phyloP scores from a whole-genome alignment of 2,797 vertebrate species.

The Xenops minutus region DNA sequence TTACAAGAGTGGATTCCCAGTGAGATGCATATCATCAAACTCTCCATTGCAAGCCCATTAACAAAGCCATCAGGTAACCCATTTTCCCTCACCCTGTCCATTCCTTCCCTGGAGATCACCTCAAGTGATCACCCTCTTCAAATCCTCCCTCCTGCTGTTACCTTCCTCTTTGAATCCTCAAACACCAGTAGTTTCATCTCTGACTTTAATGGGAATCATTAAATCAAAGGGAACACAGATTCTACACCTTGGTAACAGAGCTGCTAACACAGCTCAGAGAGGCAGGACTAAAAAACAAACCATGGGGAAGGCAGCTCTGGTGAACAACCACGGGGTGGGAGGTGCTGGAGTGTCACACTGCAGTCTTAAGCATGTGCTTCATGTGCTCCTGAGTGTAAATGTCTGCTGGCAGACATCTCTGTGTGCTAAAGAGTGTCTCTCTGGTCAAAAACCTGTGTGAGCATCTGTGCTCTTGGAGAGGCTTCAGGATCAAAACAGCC shows the following conservation, averaged over 20 bases:
- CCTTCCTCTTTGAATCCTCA: not conserved
- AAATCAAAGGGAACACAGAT: conserved; percentile 31
- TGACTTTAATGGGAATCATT: conserved; percentile 49
- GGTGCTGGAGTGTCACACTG: conserved; percentile 40
- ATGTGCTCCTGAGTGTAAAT: not conserved
- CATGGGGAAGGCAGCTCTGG: not conserved
- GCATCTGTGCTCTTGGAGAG: not conserved
- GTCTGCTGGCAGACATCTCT: not conserved
- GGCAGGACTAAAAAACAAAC: conserved; percentile 5
- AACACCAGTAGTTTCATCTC: not conserved
- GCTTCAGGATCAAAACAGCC: not conserved
- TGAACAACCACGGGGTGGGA: not conserved
- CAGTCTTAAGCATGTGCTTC: conserved; percentile 39
- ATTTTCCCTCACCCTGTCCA: not conserved
- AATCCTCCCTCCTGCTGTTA: not conserved
- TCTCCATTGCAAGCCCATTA: not conserved
- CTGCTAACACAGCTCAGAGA: not conserved
- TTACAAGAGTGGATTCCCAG: not conserved
- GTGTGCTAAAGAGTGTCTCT: not conserved
- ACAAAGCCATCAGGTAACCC: not conserved
- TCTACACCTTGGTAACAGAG: not conserved
- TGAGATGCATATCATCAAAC: not conserved
- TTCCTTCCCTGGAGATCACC: not conserved
- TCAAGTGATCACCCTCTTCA: not conserved
- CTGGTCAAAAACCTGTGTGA: conserved; percentile 2